Base-by-base conservation (phyloP, 2,888 invertebrate genomes). In the Deilephila elpenor region DNA sequence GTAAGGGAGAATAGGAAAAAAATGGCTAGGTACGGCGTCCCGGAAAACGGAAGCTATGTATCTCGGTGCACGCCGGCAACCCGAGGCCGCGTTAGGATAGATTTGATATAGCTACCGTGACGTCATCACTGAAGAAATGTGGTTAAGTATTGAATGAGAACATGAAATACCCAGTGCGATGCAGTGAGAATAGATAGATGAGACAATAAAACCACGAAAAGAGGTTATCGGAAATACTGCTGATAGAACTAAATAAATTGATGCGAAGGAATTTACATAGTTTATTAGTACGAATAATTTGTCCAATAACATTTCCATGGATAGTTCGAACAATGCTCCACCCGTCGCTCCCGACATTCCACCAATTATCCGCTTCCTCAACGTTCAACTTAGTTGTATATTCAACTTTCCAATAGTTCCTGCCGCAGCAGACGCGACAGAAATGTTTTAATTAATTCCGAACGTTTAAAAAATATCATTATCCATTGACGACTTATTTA, bases 381-480 rank as follows among this genome's bases (percentile, higher is more conserved):
- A 37, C 20, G 7, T 37, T 19, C n/a, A 61, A 61, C 14, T 60
- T 59, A 25, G 59, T 59, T 17, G 25, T 60, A 25, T 29, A 25
- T 60, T 37, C n/a, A 64, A 64, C 34, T 64, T 37, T 62, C 5
- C 5, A 19, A 11, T 19, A 62, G 19, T 62, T 34, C n/a, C 8
- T n/a, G 11, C 37, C 37, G 11, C 37, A 64, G 20, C 64, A n/a
- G 11, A 11, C 37, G 64, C 37, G 37, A 44, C 11, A 64, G 8
- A 37, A 64, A 64, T 64, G 37, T 64, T 37, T n/a, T 20, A 64
- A 64, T 64, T 64, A 20, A 37, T n/a, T 64, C n/a, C 19, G 37
- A 37, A 37, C 64, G n/a, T 64, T 64, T 11, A 11, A 64, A 64
- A 44, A 44, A 44, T 44, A 64, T 37, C 37, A 8, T 7, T 2